Evolutionary conservation across 2,113 vertebrate species (phyloP).

Genomic region (Eira barbara): DNA sequence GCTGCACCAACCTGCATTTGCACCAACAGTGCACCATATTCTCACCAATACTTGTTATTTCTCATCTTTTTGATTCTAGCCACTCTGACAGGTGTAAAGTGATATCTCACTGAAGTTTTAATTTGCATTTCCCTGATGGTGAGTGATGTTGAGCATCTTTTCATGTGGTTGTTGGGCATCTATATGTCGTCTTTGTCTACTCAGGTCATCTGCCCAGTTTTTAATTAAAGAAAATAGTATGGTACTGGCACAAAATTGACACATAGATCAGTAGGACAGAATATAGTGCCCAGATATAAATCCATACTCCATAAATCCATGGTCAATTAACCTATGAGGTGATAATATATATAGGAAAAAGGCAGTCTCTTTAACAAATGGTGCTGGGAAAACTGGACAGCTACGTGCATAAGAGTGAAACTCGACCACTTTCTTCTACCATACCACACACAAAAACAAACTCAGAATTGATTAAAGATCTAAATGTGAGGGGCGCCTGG

Average conservation of each 20-base stretch:
- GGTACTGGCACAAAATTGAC: neutral
- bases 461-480: neutral
- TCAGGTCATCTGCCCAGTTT: neutral
- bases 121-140: neutral
- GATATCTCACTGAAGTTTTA: neutral
- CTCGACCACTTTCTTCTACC: neutral
- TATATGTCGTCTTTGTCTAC: neutral
- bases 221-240: neutral
- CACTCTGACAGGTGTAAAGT: neutral
- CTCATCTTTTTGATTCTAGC: neutral
- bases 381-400: neutral
- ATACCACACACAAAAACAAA: neutral
- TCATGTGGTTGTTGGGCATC: neutral
- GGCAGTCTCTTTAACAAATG: neutral
- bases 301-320: neutral
- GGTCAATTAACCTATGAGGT: neutral
- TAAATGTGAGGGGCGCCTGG: too few relatives aligned
- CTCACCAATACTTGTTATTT: neutral
- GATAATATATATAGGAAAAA: neutral
- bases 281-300: neutral
- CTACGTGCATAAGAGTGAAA: neutral
- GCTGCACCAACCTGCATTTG: neutral
- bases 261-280: neutral
- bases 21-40: neutral
- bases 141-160: neutral